phyloP scores from a whole-genome alignment of 92 coral and sea anemone species.

The Parazoanthus darwini region DNA sequence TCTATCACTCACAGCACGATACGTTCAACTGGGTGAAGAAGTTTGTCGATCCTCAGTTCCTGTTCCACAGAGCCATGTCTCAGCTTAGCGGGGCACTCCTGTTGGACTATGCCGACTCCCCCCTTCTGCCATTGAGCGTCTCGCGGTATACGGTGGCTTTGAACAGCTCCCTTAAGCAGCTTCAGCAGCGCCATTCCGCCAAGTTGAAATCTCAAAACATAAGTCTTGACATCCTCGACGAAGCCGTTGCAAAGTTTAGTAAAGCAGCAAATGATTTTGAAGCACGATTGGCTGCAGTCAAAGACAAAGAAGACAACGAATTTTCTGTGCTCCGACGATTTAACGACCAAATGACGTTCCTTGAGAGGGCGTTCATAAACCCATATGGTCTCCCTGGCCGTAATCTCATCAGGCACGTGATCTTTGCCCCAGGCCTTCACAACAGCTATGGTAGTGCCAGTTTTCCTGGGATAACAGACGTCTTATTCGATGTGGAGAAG shows the following conservation, averaged over 20 bases:
- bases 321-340: slow-evolving; percentile 72
- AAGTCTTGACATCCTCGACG: slow-evolving; percentile 37
- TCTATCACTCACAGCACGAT: slow-evolving; percentile 95
- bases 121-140: slow-evolving; percentile 66
- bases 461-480: slow-evolving; percentile 91
- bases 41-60: slow-evolving; percentile 83
- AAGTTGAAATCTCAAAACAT: slow-evolving; percentile 21
- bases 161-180: slow-evolving; percentile 52
- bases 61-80: slow-evolving; percentile 65
- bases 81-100: slow-evolving; percentile 68
- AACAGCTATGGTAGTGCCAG: slow-evolving; percentile 77
- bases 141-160: slow-evolving; percentile 57
- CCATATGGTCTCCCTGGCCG: slow-evolving; percentile 84
- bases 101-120: slow-evolving; percentile 69
- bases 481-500: slow-evolving; percentile 63
- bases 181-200: slow-evolving; percentile 35
- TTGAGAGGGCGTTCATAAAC: slow-evolving; percentile 87
- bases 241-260: slow-evolving; percentile 41
- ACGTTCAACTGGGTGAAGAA: slow-evolving; percentile 78
- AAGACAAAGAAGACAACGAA: slow-evolving; percentile 47
- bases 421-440: slow-evolving; percentile 86
- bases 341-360: slow-evolving; percentile 86
- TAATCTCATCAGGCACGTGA: slow-evolving; percentile 66
- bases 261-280: slow-evolving; percentile 43
- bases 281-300: slow-evolving; percentile 20